Percentiles rank a stretch among this genome's conserved stretches.
Conservation (phyloP, 2,888 invertebrate species). For the Dinocampus coccinellae region DNA sequence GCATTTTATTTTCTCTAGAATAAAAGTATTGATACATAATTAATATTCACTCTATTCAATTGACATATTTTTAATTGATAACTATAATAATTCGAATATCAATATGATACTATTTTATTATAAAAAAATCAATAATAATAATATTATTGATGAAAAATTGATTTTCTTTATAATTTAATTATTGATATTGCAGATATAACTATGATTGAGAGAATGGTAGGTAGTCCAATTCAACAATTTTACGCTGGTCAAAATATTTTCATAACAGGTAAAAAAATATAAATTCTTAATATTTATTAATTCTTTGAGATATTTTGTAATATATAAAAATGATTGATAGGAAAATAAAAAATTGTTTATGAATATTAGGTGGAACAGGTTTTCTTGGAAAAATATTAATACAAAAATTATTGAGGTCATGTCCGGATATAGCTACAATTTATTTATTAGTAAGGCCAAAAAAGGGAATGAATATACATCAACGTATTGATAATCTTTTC, state of each 20-base stretch:
- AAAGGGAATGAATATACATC: slow-evolving; percentile 75
- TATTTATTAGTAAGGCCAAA: slow-evolving; percentile 74
- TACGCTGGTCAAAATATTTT: slow-evolving; percentile 74
- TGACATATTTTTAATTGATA: too few relatives aligned
- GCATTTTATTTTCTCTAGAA: too few relatives aligned
- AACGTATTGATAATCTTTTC: slow-evolving; percentile 78
- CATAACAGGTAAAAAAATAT: slow-evolving; percentile 72
- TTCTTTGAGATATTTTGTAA: too few relatives aligned
- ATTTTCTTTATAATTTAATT: not conserved
- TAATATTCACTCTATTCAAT: too few relatives aligned
- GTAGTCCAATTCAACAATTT: slow-evolving; percentile 72
- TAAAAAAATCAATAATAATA: too few relatives aligned
- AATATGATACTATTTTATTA: too few relatives aligned
- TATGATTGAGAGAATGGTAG: slow-evolving; percentile 44
- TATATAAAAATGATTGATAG: too few relatives aligned
- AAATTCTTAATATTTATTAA: too few relatives aligned
- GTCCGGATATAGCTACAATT: slow-evolving; percentile 71
- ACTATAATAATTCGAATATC: too few relatives aligned
- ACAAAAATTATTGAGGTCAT: slow-evolving; percentile 74
- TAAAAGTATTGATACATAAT: too few relatives aligned
- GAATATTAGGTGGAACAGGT: slow-evolving; percentile 70
- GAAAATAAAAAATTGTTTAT: too few relatives aligned
- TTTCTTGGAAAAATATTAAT: slow-evolving; percentile 73
- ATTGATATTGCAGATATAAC: slow-evolving; percentile 41
- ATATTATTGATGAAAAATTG: too few relatives aligned